Evolutionary conservation across 2,888 invertebrate genomes (phyloP), one percentile per base, ranked within the genome.

Genomic region (Lissocephala sabroskyi): DNA sequence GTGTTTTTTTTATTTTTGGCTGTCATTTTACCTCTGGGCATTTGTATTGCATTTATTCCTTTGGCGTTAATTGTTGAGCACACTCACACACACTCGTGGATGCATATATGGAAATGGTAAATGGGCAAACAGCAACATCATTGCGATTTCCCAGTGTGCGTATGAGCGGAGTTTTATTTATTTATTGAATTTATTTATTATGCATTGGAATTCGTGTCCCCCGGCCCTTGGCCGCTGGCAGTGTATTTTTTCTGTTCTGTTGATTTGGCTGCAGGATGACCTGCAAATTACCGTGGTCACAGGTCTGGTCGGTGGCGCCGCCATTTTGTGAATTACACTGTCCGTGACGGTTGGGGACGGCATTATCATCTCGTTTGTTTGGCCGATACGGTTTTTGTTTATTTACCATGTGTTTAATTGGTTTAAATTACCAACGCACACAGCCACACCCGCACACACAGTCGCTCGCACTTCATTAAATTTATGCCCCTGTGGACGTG

Each of bases 401-500:
- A 57, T 63, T 54, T 54, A 50, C 49, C 45, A 49, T 57, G 59
- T 61, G 57, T 56, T 65, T 63, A 67, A 67, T 65, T 65, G 64
- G 64, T 64, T 64, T 59, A 65, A 65, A 67, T 65, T 67, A 66
- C 62, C 54, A 29, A 44, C 49, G 45, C 48, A 14, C 35, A 33
- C 56, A 28, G 36, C 17, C 13, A 16, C n/a, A 16, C 39, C 13
- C 35, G 9, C 16, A 17, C 10, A 29, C 23, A 5, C 4, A 7
- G 4, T 23, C 7, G 23, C 16, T 14, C 2, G 9, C 35, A 16
- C 35, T 35, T 35, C 17, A 35, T 35, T 35, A 17, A 11, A 33
- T 33, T n/a, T n/a, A n/a, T 41, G 29, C 17, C 4, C 19, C 28
- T 41, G 13, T 41, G 32, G 36, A 16, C 28, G 45, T 29, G 23